Evolutionary conservation across 2,797 vertebrate species (phyloP).

Genomic region (Sebastes nivosus): DNA sequence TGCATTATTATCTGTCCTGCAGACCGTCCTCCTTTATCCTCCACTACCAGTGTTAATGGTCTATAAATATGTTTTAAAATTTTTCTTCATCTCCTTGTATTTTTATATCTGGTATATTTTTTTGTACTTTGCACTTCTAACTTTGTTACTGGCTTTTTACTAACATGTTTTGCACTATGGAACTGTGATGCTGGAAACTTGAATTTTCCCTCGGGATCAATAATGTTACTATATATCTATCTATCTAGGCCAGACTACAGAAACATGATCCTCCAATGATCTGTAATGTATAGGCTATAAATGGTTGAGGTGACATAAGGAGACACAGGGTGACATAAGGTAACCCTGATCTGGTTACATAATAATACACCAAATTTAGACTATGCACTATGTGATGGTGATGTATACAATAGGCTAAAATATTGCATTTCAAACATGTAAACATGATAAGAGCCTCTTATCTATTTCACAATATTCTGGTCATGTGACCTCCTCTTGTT

Average conservation of each 20-base stretch:
- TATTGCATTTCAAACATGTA: neutral
- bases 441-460: neutral
- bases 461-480: slow-evolving; percentile 48
- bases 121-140: no score
- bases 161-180: no score
- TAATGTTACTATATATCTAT: no score
- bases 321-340: slow-evolving; percentile 5
- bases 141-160: no score
- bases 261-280: slow-evolving; percentile 14
- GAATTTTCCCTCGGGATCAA: no score
- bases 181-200: no score
- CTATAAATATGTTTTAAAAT: no score
- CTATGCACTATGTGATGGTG: neutral
- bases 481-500: slow-evolving; percentile 93
- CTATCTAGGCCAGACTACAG: neutral
- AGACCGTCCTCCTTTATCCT: no score
- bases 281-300: slow-evolving; percentile 35
- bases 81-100: no score
- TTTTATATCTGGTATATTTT: no score
- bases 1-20: no score
- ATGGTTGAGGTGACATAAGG: slow-evolving; percentile 13
- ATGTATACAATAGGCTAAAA: rapidly evolving
- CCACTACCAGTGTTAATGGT: no score
- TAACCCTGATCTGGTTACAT: neutral
- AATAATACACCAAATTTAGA: neutral